Base-by-base conservation (phyloP, 53 echinoderm and acorn worm genomes). In the Zoroaster sp. region DNA sequence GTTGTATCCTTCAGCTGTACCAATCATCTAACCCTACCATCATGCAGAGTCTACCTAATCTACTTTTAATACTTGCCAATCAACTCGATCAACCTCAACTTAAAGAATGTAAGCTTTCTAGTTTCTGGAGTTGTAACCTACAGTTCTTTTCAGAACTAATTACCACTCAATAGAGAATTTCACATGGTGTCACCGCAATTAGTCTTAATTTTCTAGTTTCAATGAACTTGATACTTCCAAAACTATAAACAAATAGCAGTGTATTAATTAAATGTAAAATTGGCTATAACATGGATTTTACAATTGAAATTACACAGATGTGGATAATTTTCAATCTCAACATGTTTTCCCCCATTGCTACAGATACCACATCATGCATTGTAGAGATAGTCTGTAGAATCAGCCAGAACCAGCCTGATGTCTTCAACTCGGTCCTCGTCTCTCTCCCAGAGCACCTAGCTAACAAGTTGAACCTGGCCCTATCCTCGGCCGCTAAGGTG, bases 1-100 rank as follows among this genome's bases (percentile, higher is more conserved):
- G 85, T 9, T 99, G 99, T 69, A 87, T 99, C 5, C 93, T 91
- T 2, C 87, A 94, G 20, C 93, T 99, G 18, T 92, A 94, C 20
- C 93, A 94, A n/a, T 54, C 83, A 4, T 79, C 85, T 2, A 94
- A 99, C 21, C 66, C 87, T 32, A 73, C 89, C 37, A 76, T 96
- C 35, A 39, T 93, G 34, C 88, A 93, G 44, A 93, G 89, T 42
- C 75, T 99, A 12, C 93, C 95, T 7, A 92, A 89, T 18, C 86
- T 99, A 1, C 78, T 99, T 44, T 54, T 83, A 28, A 89, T 99
- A 38, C 94, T 96, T 75, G 90, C 92, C 10, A 88, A 96, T 66
- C 91, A 89, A 11, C 86, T 99, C 0, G 87, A 89, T 18, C 70
- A 87, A 39, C 88, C 81, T 30, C 91, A 96, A 41, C 52, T 96